These are phyloP conservation scores for Drosophila pruinosa DNA, from an alignment of 1,140 invertebrate species.

Conservation along the genomic window DNA sequence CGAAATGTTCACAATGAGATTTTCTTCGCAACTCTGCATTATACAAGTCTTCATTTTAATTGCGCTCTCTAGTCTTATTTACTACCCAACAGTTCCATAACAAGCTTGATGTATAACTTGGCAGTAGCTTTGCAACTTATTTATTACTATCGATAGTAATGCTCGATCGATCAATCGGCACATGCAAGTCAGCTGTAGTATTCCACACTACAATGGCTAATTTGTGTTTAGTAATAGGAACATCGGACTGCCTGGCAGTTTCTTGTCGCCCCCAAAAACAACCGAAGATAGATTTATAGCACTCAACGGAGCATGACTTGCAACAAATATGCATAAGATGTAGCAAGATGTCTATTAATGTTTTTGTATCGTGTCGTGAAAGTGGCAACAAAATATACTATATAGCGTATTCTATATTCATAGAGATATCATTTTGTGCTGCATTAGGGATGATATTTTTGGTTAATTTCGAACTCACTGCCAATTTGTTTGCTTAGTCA, in stretches of 20 bases:
- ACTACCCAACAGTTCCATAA: no score
- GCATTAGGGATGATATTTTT: conserved; percentile 37
- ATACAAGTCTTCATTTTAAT: no score
- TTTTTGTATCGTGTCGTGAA: conserved; percentile 40
- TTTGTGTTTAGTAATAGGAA: background rate
- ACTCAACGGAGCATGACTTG: conserved; percentile 16
- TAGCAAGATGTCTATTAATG: conserved; percentile 9
- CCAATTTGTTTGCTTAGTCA: conserved; percentile 76
- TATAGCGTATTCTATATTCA: conserved; percentile 7
- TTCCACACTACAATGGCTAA: background rate
- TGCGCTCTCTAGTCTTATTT: no score
- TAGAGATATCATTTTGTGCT: conserved; percentile 9
- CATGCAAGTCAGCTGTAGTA: background rate
- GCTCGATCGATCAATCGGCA: background rate
- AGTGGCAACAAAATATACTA: conserved; percentile 27
- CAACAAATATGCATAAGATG: conserved; percentile 23
- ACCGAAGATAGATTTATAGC: conserved; percentile 32
- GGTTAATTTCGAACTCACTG: conserved; percentile 48
- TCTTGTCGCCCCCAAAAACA: background rate
- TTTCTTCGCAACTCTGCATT: no score
- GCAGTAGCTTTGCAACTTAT: background rate
- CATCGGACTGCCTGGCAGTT: background rate
- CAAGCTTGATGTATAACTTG: background rate
- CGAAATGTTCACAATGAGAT: no score
- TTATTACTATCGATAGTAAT: background rate